Percentiles rank a stretch among this genome's conserved stretches.
These are phyloP conservation scores for Edolisoma coerulescens DNA, from an alignment of 2,113 vertebrate species.

Conservation along the genomic window DNA sequence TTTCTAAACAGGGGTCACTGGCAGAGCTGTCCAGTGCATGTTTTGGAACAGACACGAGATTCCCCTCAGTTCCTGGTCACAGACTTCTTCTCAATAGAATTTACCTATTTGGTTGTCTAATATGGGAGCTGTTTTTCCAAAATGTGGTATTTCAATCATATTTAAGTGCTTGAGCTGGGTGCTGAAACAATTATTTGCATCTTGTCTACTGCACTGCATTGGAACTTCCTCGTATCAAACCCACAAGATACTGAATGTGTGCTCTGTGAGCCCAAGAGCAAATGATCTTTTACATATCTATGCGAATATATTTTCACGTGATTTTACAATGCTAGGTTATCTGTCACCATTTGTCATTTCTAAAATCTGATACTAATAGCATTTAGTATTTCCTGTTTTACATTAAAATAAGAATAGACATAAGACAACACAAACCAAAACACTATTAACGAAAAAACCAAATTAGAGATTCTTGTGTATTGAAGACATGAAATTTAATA, in stretches of 20 bases:
- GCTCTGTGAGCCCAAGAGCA: background rate
- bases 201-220: background rate
- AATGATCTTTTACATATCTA: background rate
- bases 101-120: background rate
- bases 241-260: background rate
- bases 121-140: background rate
- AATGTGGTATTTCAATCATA: background rate
- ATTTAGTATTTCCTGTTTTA: slow-evolving; percentile 16
- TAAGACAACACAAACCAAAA: slow-evolving; percentile 30
- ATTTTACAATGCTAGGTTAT: slow-evolving; percentile 25
- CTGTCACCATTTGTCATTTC: background rate
- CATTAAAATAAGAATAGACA: slow-evolving; percentile 23
- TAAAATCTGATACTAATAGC: slow-evolving; percentile 40
- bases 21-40: background rate
- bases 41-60: background rate
- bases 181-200: background rate
- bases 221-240: background rate
- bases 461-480: slow-evolving; percentile 29
- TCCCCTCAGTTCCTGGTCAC: background rate
- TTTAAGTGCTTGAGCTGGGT: background rate
- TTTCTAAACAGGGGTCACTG: background rate
- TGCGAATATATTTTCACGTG: slow-evolving; percentile 9
- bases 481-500: slow-evolving; percentile 35
- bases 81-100: background rate
- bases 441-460: slow-evolving; percentile 27